Percentiles rank a stretch among this genome's conserved stretches.
These are phyloP conservation scores for Thera britannica DNA, from an alignment of 2,888 invertebrate genomes.

Conservation along the genomic window DNA sequence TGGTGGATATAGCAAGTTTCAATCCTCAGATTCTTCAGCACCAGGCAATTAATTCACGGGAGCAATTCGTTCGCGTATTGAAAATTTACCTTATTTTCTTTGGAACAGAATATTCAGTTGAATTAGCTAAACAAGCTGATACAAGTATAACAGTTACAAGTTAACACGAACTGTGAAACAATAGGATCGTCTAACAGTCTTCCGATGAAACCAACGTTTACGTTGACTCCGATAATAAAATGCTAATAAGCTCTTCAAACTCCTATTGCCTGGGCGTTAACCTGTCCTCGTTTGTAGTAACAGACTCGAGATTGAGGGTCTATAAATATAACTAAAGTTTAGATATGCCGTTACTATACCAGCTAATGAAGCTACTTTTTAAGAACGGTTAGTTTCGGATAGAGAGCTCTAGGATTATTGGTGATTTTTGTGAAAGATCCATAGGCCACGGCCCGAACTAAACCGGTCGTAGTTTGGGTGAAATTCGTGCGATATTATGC, in stretches of 20 bases:
- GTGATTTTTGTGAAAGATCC: slow-evolving; percentile 50
- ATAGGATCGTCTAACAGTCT: slow-evolving; percentile 47
- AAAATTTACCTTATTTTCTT: neutral
- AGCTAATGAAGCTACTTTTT: slow-evolving; percentile 40
- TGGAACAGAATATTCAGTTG: slow-evolving; percentile 8
- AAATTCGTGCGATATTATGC: slow-evolving; percentile 56
- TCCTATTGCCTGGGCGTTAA: slow-evolving; percentile 59
- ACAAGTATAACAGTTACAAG: slow-evolving; percentile 30
- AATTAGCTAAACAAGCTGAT: slow-evolving; percentile 20
- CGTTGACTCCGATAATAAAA: slow-evolving; percentile 54
- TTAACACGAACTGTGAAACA: slow-evolving; percentile 39
- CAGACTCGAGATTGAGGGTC: slow-evolving; percentile 34
- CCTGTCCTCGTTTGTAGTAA: slow-evolving; percentile 53
- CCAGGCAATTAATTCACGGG: too few species aligned
- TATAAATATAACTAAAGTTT: slow-evolving; percentile 51
- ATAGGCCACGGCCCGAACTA: slow-evolving; percentile 51
- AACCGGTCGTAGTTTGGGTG: slow-evolving; percentile 61
- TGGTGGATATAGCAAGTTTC: too few species aligned
- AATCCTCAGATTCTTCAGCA: too few species aligned
- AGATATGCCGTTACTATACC: slow-evolving; percentile 43
- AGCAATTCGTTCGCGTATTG: too few species aligned
- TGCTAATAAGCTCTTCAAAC: slow-evolving; percentile 56
- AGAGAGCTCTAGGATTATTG: slow-evolving; percentile 40
- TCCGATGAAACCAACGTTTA: slow-evolving; percentile 53
- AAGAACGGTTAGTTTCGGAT: slow-evolving; percentile 33